Base-by-base conservation (phyloP, 2,113 vertebrate genomes). In the Mugil cephalus region DNA sequence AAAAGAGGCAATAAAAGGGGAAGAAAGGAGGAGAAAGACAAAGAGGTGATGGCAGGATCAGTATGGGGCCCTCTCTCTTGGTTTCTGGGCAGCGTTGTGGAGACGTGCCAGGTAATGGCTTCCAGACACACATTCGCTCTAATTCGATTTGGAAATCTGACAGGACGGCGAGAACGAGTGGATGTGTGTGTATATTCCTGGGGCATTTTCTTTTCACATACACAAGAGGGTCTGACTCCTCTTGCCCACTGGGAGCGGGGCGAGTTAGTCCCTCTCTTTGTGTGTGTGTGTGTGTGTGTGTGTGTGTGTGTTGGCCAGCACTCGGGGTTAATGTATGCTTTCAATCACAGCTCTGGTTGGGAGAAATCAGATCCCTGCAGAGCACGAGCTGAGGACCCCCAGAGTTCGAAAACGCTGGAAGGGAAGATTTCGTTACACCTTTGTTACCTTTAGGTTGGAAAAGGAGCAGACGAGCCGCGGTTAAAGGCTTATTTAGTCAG, bases 21-120 rank as follows among this genome's bases (percentile, higher is more conserved):
- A 60, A 55, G 46, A 67, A 64, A 82, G 42, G 17, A 15, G 30
- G n/a, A 64, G 39, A 39, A 51, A 54, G 46, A 78, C 53, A 56
- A n/a, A n/a, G 43, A 68, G 10, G 60, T 59, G 83, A 82, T 82
- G 82, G 75, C 68, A 77, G 70, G 45, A 61, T 82, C 64, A 36
- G 52, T 84, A 47, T 77, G 82, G 87, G 88, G 88, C 84, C 88
- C n/a, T n/a, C n/a, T n/a, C n/a, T 84, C 74, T 70, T 66, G 50
- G 42, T 81, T 84, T 84, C 81, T 82, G 76, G 73, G 74, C 76
- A 78, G 75, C 63, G 63, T 64, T 17, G 55, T n/a, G 47, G 81
- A 82, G 78, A 64, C 56, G 56, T 90, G 88, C 85, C 87, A 91
- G 79, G 81, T 93, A 94, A 94, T 94, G 80, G 85, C 66, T 93